Evolutionary conservation across 1,140 invertebrate genomes (phyloP), one percentile per base, ranked within the genome.

Genomic region (Uloborus diversus): DNA sequence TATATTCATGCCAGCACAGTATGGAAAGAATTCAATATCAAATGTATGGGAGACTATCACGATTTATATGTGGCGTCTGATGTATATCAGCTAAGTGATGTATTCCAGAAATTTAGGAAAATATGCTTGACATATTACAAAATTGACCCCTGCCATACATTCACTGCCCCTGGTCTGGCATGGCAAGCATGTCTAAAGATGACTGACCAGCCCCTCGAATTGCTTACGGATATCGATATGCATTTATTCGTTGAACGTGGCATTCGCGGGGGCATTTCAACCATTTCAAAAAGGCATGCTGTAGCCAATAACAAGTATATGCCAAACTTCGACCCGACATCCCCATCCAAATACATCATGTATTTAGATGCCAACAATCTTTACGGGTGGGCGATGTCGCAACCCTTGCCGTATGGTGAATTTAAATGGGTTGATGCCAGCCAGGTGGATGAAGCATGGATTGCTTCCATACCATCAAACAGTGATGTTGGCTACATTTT

Each of bases 361-460:
- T 42, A 42, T 42, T 42, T 42, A 42, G 37, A 85, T 82, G 79
- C 79, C 13, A 81, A 82, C 59, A 84, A 83, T 81, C 62, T 84
- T n/a, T n/a, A n/a, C n/a, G n/a, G n/a, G n/a, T n/a, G n/a, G n/a
- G n/a, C n/a, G n/a, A 57, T 82, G 56, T 70, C 14, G 35, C 64
- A 81, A 20, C 25, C 69, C 51, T 28, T 81, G 20, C 75, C 80
- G 5, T 51, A 13, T 76, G 25, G 14, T 59, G n/a, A 69, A 13
- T 83, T 83, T 65, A 7, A 70, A 27, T 82, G 69, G 75, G 35
- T 20, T 35, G 14, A 23, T 28, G 4, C 49, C 4, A 20, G 4
- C 7, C 13, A n/a, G 4, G 49, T 5, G 4, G 20, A 5, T n/a
- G n/a, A 7, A 13, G 49, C 49, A 4, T 11, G 5, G 5, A 11